A percentile compares a stretch with the other conserved stretches of the same genome.
Evolutionary conservation across 2,113 vertebrate genomes (phyloP).

Genomic region (Hystrix brachyura): DNA sequence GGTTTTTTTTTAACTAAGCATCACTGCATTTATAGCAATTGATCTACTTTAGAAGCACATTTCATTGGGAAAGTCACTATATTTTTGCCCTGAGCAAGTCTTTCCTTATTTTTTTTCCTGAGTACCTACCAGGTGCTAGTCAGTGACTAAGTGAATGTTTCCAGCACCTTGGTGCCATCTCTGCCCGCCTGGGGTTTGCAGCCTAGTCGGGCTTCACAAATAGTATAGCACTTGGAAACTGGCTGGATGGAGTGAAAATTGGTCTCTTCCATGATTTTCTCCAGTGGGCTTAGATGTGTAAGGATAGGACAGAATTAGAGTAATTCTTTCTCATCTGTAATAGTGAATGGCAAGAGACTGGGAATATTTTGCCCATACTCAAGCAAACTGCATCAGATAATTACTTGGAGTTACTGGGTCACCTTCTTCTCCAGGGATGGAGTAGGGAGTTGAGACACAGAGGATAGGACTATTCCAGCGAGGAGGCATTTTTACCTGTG

Average conservation of each 20-base stretch:
- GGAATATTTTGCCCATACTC: background rate
- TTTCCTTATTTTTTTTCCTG: background rate
- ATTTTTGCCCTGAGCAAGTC: conserved; percentile 21
- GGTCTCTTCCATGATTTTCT: conserved; percentile 41
- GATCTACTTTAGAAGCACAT: background rate
- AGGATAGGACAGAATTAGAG: background rate
- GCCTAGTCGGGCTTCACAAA: background rate
- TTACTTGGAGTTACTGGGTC: background rate
- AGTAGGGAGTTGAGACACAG: background rate
- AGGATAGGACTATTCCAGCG: background rate
- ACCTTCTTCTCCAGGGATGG: background rate
- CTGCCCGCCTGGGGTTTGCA: background rate
- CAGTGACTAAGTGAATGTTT: background rate
- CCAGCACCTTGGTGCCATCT: too few relatives aligned
- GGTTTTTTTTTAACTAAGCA: background rate
- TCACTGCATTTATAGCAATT: background rate
- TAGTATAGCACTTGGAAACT: background rate
- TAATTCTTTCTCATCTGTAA: background rate
- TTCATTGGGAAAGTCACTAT: background rate
- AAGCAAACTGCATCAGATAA: background rate
- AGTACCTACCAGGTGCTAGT: background rate
- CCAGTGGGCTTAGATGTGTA: background rate
- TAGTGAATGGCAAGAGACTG: background rate
- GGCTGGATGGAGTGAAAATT: conserved; percentile 1
- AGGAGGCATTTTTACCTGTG: background rate